A percentile compares a stretch with the other conserved stretches of the same genome.
Evolutionary conservation across 2,888 invertebrate genomes (phyloP).

Genomic region (Drosophila austrosaltans): DNA sequence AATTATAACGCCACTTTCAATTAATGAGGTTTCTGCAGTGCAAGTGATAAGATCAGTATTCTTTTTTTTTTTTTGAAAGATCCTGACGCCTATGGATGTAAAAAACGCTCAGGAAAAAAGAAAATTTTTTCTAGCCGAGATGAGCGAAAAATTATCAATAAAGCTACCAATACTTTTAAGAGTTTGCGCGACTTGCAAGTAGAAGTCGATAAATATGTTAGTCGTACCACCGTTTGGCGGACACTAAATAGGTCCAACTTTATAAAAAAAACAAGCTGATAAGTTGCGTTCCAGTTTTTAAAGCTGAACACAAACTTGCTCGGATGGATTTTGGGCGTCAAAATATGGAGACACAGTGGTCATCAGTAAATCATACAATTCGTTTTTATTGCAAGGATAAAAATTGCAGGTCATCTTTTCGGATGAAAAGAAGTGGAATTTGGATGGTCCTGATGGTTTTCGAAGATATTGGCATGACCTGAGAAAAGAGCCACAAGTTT

Average conservation of each 20-base stretch:
- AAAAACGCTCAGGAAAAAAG: background rate
- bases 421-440: background rate
- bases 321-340: no score
- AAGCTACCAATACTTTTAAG: background rate
- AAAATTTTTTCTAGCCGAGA: conserved; percentile 4
- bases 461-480: no score
- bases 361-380: background rate
- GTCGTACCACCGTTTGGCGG: background rate
- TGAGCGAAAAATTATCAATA: background rate
- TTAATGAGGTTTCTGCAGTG: no score
- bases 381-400: background rate
- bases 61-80: background rate
- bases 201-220: background rate
- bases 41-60: no score
- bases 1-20: no score
- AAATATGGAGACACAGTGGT: background rate
- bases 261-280: no score
- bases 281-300: no score
- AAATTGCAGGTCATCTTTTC: background rate
- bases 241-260: no score
- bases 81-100: background rate
- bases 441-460: no score
- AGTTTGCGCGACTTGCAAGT: background rate
- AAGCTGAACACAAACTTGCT: no score
- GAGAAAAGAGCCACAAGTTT: no score